phyloP scores from a whole-genome alignment of 2,888 invertebrate species.

The Neelides folsomi region DNA sequence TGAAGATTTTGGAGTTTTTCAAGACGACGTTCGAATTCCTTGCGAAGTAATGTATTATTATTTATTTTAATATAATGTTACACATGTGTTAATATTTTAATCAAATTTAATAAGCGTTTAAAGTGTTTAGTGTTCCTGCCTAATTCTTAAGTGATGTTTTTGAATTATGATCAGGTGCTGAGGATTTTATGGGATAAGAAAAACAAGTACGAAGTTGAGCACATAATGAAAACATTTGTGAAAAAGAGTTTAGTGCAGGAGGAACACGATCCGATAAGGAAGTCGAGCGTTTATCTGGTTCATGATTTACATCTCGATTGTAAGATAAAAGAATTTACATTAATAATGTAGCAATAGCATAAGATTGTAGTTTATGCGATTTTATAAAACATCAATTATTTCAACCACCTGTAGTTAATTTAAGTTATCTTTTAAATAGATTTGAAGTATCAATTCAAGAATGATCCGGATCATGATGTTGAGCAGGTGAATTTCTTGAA shows the following conservation, averaged over 20 bases:
- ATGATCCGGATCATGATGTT: not conserved
- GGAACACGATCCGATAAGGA: slow-evolving; percentile 48
- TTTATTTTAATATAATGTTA: too few species aligned
- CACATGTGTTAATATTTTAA: too few species aligned
- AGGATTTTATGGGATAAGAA: slow-evolving; percentile 43
- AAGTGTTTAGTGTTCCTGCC: too few species aligned
- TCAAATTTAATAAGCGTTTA: too few species aligned
- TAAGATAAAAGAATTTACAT: too few species aligned
- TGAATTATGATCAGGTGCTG: slow-evolving; percentile 40
- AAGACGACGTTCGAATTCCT: slow-evolving; percentile 55
- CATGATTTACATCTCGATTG: slow-evolving; percentile 55
- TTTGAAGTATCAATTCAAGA: slow-evolving; percentile 39
- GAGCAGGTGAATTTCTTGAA: slow-evolving; percentile 7
- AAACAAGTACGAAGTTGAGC: slow-evolving; percentile 45
- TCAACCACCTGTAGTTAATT: too few species aligned
- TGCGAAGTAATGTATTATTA: slow-evolving; percentile 47
- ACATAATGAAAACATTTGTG: slow-evolving; percentile 50
- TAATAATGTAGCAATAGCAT: too few species aligned
- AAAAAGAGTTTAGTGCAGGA: slow-evolving; percentile 54
- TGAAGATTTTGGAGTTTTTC: slow-evolving; percentile 51
- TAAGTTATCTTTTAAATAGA: too few species aligned
- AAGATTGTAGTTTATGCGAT: too few species aligned
- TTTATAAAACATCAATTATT: too few species aligned
- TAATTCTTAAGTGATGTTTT: too few species aligned
- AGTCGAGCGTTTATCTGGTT: slow-evolving; percentile 54